Evolutionary conservation across 2,113 vertebrate species (phyloP).

Genomic region (Argyrosomus japonicus): DNA sequence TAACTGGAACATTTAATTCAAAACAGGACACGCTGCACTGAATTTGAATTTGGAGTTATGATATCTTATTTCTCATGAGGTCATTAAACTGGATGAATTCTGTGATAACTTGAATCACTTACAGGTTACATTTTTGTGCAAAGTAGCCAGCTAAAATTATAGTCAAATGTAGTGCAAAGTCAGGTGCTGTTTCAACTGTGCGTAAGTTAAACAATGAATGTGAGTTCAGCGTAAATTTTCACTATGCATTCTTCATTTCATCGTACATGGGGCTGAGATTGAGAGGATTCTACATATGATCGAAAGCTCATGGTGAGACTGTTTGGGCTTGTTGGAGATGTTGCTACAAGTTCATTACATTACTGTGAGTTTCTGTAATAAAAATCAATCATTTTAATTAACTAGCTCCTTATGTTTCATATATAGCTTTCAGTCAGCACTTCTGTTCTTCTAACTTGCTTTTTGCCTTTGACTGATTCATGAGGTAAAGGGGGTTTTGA

Average conservation of each 20-base stretch:
- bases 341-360: no score
- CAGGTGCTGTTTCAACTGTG: not conserved
- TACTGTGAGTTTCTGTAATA: no score
- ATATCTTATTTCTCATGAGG: not conserved
- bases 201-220: not conserved
- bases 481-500: no score
- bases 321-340: not conserved
- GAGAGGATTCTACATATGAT: not conserved
- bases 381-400: no score
- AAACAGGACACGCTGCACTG: not conserved
- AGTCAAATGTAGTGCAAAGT: not conserved
- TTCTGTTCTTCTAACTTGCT: no score
- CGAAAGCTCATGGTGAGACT: not conserved
- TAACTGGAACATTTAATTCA: not conserved
- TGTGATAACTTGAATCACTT: not conserved
- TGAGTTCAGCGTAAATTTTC: not conserved
- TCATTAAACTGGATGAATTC: not conserved
- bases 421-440: no score
- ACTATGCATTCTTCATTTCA: no score
- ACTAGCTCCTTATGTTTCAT: no score
- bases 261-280: not conserved
- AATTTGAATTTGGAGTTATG: not conserved
- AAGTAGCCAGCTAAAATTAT: not conserved
- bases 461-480: no score
- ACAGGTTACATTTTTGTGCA: not conserved